Base-by-base conservation (phyloP, 2,888 invertebrate genomes). In the Troides helena region DNA sequence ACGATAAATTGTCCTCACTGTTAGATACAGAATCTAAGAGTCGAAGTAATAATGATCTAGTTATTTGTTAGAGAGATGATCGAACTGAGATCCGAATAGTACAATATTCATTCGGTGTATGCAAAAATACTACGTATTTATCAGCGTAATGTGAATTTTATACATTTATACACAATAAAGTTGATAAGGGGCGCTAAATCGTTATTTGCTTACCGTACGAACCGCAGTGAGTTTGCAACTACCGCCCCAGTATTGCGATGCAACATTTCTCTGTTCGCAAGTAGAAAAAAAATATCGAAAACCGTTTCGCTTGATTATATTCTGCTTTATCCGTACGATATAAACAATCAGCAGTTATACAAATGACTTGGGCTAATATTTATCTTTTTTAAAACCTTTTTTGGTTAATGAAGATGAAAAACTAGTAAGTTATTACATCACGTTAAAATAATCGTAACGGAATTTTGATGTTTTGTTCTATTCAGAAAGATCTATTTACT, bases 181-280 rank as follows among this genome's bases (percentile, higher is more conserved):
- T 39, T 6, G 7, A 1, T 10, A 57, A 57, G 3, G 2, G 8
- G 21, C 21, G 10, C 18, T 57, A 1, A 36, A 36, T 53, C 30
- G n/a, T 67, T 73, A 43, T 72, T 57, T 67, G 70, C 67, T 66
- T 17, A 68, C 67, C 53, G 43, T 69, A 70, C 69, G 56, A 58
- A 71, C 73, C 73, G 70, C 77, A 75, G 79, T 88, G 88, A 88
- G 80, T 77, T 75, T 80, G 87, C 88, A 81, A 74, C 77, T 84
- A 84, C 81, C 79, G 77, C 86, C 86, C 87, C 81, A 80, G 74
- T 78, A 76, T 77, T 79, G 77, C 79, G 76, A 80, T 76, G 78
- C 63, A 70, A 70, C 70, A 83, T 82, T 83, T 81, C 78, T 84
- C 77, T 82, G 81, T 82, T 83, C 83, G 84, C 85, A 80, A 85